Conservation (phyloP, 2,113 vertebrate genomes). For the Astatotilapia flaviijosephi region DNA sequence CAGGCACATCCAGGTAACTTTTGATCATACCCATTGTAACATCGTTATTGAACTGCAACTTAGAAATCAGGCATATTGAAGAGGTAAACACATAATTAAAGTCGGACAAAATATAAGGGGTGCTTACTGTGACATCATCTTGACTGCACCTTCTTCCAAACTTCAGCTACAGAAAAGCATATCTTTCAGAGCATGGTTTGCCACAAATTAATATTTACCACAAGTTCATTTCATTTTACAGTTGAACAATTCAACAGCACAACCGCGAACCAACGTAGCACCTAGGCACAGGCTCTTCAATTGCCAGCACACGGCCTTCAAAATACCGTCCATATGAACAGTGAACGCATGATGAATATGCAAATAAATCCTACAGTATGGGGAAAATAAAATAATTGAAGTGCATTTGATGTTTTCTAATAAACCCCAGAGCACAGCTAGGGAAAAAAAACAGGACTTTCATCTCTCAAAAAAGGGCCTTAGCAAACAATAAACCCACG, state of each 20-base stretch:
- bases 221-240: not conserved
- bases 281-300: not conserved
- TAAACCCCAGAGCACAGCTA: slow-evolving; percentile 27
- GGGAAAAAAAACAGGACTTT: slow-evolving; percentile 13
- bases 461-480: slow-evolving; percentile 39
- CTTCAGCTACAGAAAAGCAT: not conserved
- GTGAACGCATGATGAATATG: slow-evolving; percentile 41
- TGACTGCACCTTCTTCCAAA: not conserved
- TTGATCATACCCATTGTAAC: not conserved
- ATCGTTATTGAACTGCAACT: not conserved
- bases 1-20: not conserved
- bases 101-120: not conserved
- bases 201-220: not conserved
- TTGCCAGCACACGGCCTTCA: not conserved
- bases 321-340: slow-evolving; percentile 7
- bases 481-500: slow-evolving; percentile 36
- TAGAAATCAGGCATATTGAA: not conserved
- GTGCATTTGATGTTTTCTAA: slow-evolving; percentile 55
- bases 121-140: not conserved
- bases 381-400: slow-evolving; percentile 49
- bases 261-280: not conserved
- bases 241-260: not conserved
- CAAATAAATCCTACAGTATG: slow-evolving; percentile 36
- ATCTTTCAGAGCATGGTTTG: not conserved
- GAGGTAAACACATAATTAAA: not conserved